These are phyloP conservation scores for Xestoiulus laeticollis DNA, from an alignment of 2,888 invertebrate species.

Conservation along the genomic window DNA sequence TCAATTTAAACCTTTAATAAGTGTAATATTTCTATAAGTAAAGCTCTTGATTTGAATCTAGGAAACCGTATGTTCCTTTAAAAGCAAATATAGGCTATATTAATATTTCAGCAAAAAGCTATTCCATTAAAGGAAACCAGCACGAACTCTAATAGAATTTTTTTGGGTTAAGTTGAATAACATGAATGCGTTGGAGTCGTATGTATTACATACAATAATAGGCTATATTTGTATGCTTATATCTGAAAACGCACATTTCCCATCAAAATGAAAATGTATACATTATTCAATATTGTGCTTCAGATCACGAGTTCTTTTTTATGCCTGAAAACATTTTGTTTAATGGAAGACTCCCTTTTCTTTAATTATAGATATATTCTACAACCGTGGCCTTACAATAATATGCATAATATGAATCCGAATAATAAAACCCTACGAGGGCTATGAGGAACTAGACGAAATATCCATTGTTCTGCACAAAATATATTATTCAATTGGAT, in stretches of 20 bases:
- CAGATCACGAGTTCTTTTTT: not conserved
- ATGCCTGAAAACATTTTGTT: not conserved
- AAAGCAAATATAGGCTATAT: not conserved
- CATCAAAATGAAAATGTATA: not conserved
- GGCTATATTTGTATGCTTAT: not conserved
- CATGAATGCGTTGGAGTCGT: not conserved
- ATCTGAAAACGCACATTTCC: not conserved
- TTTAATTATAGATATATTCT: not conserved
- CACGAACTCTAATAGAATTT: not conserved
- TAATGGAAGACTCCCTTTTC: slow-evolving; percentile 5
- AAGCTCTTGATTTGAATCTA: not conserved
- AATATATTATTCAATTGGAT: not conserved
- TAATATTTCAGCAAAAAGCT: not conserved
- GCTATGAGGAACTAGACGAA: not conserved
- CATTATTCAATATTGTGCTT: slow-evolving; percentile 13
- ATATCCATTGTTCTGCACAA: not conserved
- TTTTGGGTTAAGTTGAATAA: not conserved
- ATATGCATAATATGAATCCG: not conserved
- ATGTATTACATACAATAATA: not conserved
- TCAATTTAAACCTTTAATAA: not conserved
- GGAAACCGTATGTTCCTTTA: not conserved
- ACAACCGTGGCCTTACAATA: too few relatives aligned
- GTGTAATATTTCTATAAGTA: not conserved
- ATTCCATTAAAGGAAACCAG: not conserved
- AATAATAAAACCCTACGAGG: not conserved